Evolutionary conservation across 2,113 vertebrate genomes (phyloP), one percentile per base, ranked within the genome.

Genomic region (Ovis canadensis): DNA sequence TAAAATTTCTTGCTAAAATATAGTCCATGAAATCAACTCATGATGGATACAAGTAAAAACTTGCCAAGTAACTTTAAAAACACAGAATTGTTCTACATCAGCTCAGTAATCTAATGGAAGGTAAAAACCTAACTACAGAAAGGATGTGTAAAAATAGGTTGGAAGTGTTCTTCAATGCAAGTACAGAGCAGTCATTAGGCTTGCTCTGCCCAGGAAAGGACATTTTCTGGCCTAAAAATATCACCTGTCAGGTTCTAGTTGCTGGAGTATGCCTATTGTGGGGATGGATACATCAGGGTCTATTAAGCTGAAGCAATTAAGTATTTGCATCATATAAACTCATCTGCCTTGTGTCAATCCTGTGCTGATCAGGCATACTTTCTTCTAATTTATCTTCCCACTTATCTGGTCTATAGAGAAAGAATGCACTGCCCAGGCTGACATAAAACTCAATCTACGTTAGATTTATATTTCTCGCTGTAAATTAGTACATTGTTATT

Each of bases 401-500:
- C 43, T 86, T 95, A 96, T 54, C 67, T 57, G 27, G 40, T 67
- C 92, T 82, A 1, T 21, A 57, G 57, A 62, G 71, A 89, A 57
- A 96, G 6, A 85, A 83, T 40, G 71, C 29, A 92, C 62, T 85
- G 23, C 25, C 50, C 54, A 92, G 40, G 13, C 23, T 96, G 84
- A 94, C 40, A 55, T 84, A 90, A 96, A 98, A 84, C 80, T 67
- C 50, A 86, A 81, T 96, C 90, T 92, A 54, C 0, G 0, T 74
- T 97, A 45, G 48, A 96, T 90, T 97, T 84, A 54, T 67, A 91
- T 83, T 90, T 97, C 55, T 87, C 15, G 1, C 36, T 93, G 29
- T 91, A 97, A 96, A 97, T 97, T 93, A 96, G 36, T 19, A 90
- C 3, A 84, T 84, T 95, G 64, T 88, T 95, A 91, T 95, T 96